Evolutionary conservation across 2,797 vertebrate genomes (phyloP).

Genomic region (Bucorvus abyssinicus): DNA sequence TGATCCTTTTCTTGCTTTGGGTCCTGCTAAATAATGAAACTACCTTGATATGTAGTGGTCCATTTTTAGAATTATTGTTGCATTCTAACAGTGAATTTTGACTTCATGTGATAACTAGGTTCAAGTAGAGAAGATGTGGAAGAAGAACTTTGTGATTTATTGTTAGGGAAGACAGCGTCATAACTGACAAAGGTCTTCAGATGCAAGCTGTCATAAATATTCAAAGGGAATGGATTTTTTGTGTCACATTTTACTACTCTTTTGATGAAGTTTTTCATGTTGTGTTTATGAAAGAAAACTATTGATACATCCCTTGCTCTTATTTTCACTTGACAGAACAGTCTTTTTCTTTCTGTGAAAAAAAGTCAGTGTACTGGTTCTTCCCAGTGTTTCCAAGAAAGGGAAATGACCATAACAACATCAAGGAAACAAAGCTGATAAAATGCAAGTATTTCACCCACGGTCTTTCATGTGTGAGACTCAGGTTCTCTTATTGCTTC

Average conservation of each 20-base stretch:
- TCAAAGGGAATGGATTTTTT: not conserved
- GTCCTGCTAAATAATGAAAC: not conserved
- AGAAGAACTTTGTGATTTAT: not conserved
- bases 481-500: not conserved
- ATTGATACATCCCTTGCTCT: not conserved
- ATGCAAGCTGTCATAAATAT: not conserved
- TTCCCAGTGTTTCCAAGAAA: not conserved
- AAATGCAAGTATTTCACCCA: not conserved
- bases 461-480: not conserved
- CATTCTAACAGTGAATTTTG: slow-evolving; percentile 4
- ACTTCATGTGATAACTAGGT: not conserved
- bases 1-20: not conserved
- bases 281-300: not conserved
- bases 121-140: not conserved
- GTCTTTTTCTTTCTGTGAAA: not conserved
- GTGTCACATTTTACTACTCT: not conserved
- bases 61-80: not conserved
- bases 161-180: not conserved
- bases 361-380: not conserved
- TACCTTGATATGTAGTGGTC: not conserved
- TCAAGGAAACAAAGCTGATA: not conserved
- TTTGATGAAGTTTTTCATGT: not conserved
- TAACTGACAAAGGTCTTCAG: slow-evolving; percentile 3
- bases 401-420: not conserved
- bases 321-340: not conserved